Evolutionary conservation across 2,113 vertebrate species (phyloP).

Genomic region (Nanger granti): DNA sequence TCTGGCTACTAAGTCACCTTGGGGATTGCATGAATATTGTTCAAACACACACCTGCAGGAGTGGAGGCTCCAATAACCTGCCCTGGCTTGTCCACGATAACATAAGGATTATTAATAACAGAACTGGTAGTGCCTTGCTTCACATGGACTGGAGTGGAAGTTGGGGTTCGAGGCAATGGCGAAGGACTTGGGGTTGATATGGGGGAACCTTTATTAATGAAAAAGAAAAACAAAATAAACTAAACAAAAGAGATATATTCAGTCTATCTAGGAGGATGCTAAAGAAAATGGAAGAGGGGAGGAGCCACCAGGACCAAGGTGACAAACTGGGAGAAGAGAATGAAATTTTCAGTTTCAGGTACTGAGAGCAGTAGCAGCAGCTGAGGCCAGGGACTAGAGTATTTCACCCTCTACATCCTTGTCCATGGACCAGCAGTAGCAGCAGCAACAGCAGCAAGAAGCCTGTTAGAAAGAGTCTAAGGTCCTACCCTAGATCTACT

Average conservation of each 20-base stretch:
- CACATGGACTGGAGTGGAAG: constrained; percentile 90
- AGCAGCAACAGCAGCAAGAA: background rate
- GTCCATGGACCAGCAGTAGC: background rate
- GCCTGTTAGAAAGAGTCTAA: background rate
- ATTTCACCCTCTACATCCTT: background rate
- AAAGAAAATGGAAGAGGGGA: background rate
- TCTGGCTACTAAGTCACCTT: background rate
- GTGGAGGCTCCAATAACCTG: constrained; percentile 84
- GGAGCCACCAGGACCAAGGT: background rate
- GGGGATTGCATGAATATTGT: background rate
- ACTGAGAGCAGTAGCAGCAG: background rate
- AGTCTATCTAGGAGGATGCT: background rate
- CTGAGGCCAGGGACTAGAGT: background rate
- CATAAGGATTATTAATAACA: constrained; percentile 87
- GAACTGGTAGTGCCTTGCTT: constrained; percentile 86
- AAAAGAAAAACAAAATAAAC: constrained; percentile 54
- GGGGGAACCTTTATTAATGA: constrained; percentile 87
- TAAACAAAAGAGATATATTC: constrained; percentile 30
- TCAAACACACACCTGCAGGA: constrained; percentile 76
- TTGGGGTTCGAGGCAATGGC: constrained; percentile 91
- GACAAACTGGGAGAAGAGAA: background rate
- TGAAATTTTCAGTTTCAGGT: background rate
- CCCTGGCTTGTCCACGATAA: constrained; percentile 91
- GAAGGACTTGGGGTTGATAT: constrained; percentile 97
- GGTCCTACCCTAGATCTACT: background rate